phyloP scores from a whole-genome alignment of 2,888 invertebrate genomes.

The Meloe dianella region DNA sequence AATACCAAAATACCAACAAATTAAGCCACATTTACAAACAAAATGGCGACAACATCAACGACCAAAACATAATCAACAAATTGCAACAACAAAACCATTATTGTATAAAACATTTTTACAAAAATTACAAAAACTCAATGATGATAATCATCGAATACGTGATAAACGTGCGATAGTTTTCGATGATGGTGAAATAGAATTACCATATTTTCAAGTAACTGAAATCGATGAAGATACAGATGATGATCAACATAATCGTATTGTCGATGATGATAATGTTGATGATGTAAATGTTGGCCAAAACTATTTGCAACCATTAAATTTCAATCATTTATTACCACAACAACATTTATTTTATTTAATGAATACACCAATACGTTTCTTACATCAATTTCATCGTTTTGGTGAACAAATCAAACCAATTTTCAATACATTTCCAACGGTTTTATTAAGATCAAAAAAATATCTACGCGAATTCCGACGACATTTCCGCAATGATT shows the following conservation, averaged over 20 bases:
- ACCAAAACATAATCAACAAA: too few relatives aligned
- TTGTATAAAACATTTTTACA: constrained; percentile 30
- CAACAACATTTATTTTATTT: constrained; percentile 50
- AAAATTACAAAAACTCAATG: constrained; percentile 43
- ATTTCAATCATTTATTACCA: constrained; percentile 40
- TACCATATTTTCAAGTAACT: constrained; percentile 40
- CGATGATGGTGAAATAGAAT: constrained; percentile 36
- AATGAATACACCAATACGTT: constrained; percentile 50
- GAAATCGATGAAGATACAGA: constrained; percentile 18
- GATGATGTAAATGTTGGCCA: background rate
- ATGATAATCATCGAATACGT: constrained; percentile 19
- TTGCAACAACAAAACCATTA: background rate
- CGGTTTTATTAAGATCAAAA: constrained; percentile 48
- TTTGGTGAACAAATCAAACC: constrained; percentile 48
- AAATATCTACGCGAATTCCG: constrained; percentile 51
- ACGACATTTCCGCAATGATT: constrained; percentile 48
- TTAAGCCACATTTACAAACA: background rate
- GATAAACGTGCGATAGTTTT: constrained; percentile 38
- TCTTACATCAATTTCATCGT: constrained; percentile 48
- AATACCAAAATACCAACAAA: constrained; percentile 10
- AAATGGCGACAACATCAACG: background rate
- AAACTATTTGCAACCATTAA: constrained; percentile 26
- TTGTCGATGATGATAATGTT: constrained; percentile 21
- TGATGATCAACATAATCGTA: background rate
- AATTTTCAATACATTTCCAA: constrained; percentile 50